Base-by-base conservation (phyloP, 30 jellyfish, hydroid and myxozoan genomes). In the Pelagia noctiluca region DNA sequence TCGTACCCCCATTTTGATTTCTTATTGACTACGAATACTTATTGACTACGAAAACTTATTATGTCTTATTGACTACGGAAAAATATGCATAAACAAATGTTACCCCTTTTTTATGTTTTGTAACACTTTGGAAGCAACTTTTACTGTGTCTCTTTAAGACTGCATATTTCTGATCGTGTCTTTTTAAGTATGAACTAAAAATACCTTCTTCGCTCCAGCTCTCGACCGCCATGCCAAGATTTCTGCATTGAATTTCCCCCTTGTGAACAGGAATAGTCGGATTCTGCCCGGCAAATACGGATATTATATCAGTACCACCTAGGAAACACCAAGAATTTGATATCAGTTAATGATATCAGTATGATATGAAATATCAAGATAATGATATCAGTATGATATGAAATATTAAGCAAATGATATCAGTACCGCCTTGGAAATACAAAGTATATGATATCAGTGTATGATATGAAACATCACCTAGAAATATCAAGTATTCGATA, bases 271-370 rank as follows among this genome's bases (percentile, higher is more conserved):
- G 98, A 19, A 89, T 33, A 23, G 95, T 78, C 4, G 97, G 96
- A 69, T 95, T 95, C 70, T 91, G 96, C 16, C 99, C 99, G 71
- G 96, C 98, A 86, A 95, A 95, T 46, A 98, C 86, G 0, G 99
- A 95, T 42, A 95, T 95, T 35, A 95, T 95, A 76, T 95, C 99
- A 18, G 99, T 95, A 10, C 98, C 99, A 75, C 99, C 99, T 89
- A 1, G 31, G 23, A 5, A 16, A 57, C 24, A 16, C 32, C 11
- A 16, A n/a, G n/a, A 47, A 11, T 47, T 10, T 19, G n/a, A 19
- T 19, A 47, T 47, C 61, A 11, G 11, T 47, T 11, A 11, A 10
- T 11, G 16, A 47, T 30, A 31, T 1, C n/a, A n/a, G n/a, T n/a
- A n/a, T n/a, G n/a, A n/a, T n/a, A n/a, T n/a, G n/a, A n/a, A n/a